Evolutionary conservation across 23 tunicate species (phyloP), one percentile per base, ranked within the genome.

Genomic region (Oikopleura dioica): DNA sequence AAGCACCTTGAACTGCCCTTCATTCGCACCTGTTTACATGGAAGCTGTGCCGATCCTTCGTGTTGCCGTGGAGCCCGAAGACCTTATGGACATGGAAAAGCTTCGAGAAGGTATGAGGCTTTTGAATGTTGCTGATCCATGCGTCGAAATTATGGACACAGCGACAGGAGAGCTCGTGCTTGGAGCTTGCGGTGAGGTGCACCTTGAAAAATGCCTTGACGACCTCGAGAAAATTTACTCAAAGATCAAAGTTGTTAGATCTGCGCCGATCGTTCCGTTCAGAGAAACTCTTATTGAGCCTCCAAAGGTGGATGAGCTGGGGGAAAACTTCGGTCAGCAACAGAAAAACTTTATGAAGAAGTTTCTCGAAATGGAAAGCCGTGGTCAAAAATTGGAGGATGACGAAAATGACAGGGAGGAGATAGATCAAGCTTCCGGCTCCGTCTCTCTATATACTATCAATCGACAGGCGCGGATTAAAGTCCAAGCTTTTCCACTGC

Each of bases 131-230:
- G 95, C 95, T 0, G 99, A 94, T 78, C 99, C 99, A 2, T 83
- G 89, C 37, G 99, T 94, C 16, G 88, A 83, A 58, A 87, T 94
- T 12, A 76, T 94, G n/a, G 83, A 83, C 35, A 82, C 87, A 50
- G 95, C 82, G 50, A 94, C 95, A 0, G 99, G 99, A n/a, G 97
- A 91, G 51, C 95, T 83, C 67, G 99, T 94, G 76, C 79, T 94
- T 35, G 87, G 84, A 9, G 81, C 88, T 1, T 87, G 95, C 37
- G 99, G 99, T 1, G 99, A 94, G 38, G 89, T 94, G 38, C 99
- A 94, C 80, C 37, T 94, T 76, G 85, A 86, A 76, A 68, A 87
- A 59, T 94, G 99, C 67, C 78, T 94, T 51, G 95, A 86, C 36
- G 99, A 94, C 50, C 59, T 94, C 75, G 58, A 77, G 44, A 59